A percentile compares a stretch with the other conserved stretches of the same genome.
These are phyloP conservation scores for Hemichromis elongatus DNA, from an alignment of 2,113 vertebrate genomes.

Conservation along the genomic window DNA sequence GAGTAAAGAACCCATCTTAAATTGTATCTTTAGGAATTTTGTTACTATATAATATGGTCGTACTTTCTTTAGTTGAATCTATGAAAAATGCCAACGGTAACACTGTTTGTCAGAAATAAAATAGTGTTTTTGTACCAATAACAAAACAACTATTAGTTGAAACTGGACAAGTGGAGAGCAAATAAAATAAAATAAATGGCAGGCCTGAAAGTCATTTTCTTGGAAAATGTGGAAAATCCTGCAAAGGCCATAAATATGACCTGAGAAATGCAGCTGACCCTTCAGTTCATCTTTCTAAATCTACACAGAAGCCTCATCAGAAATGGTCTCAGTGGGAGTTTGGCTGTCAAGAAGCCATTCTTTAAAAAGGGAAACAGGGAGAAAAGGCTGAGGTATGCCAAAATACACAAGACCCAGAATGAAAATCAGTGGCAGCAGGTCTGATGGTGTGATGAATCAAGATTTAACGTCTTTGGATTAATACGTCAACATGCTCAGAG, in stretches of 20 bases:
- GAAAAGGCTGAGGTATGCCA: neutral
- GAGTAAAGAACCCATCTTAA: neutral
- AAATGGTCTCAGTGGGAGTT: neutral
- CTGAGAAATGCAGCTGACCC: neutral
- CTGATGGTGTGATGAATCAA: neutral
- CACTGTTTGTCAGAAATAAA: neutral
- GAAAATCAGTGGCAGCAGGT: fast-evolving
- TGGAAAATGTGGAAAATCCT: neutral
- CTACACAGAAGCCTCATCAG: neutral
- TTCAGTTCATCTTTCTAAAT: neutral
- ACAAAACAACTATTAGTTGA: neutral
- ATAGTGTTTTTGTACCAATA: neutral
- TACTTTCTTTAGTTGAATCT: neutral
- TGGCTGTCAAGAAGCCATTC: neutral
- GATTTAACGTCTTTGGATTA: neutral
- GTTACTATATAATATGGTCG: neutral
- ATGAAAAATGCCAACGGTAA: neutral
- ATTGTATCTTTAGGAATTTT: neutral
- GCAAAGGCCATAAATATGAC: neutral
- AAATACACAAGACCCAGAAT: neutral
- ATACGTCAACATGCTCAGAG: neutral
- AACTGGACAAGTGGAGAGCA: neutral
- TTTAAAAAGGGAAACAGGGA: neutral
- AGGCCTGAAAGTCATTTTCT: neutral
- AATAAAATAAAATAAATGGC: neutral